Conservation (phyloP, 2,113 vertebrate species). For the Eulemur rufifrons region DNA sequence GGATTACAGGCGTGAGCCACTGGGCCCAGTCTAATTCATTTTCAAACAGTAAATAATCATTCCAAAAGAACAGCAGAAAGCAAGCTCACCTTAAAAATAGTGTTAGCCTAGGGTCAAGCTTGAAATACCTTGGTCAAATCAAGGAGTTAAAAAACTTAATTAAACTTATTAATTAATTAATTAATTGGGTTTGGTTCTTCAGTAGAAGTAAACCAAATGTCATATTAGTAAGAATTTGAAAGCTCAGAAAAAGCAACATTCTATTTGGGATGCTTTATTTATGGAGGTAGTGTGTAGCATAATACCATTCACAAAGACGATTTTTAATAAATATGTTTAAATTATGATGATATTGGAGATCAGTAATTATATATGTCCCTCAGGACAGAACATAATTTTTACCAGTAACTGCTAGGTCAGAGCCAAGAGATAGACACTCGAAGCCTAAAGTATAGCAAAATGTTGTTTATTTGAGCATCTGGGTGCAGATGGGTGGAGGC, state of each 20-base stretch:
- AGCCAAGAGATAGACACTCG: too few species aligned
- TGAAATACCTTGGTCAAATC: constrained; percentile 24
- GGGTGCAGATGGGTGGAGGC: too few species aligned
- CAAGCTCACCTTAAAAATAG: neutral
- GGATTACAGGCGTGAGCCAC: too few species aligned
- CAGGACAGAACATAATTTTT: constrained; percentile 1
- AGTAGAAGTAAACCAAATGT: constrained; percentile 39
- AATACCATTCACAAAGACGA: neutral
- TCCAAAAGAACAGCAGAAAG: constrained; percentile 18
- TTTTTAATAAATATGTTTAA: neutral
- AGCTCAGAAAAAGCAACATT: neutral
- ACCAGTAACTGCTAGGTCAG: neutral
- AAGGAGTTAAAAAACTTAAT: neutral
- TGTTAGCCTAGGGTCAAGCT: neutral
- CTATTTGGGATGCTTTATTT: neutral
- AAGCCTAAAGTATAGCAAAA: too few species aligned
- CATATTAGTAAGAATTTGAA: neutral
- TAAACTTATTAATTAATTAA: neutral
- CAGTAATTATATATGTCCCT: neutral
- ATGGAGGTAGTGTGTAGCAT: neutral
- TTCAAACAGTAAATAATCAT: constrained; percentile 27
- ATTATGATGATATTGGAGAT: neutral
- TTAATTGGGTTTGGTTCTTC: neutral
- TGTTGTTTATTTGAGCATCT: too few species aligned
- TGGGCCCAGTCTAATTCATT: neutral